Conservation (phyloP, 1,140 invertebrate species). For the Drosophila orena region DNA sequence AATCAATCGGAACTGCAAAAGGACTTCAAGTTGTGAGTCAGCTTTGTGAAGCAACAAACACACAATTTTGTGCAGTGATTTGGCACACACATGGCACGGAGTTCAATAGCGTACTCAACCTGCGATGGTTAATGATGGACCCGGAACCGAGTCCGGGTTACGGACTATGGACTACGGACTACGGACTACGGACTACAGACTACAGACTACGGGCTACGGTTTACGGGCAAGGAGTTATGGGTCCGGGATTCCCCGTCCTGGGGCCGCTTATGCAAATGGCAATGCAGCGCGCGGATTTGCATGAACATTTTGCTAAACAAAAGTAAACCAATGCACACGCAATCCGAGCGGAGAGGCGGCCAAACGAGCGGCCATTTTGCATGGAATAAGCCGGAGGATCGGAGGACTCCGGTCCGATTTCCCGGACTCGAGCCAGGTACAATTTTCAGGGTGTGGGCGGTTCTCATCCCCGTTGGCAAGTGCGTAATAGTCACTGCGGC, state of each 20-base stretch:
- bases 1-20: too few species aligned
- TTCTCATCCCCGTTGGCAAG: slow-evolving; percentile 15
- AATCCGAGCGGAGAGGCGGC: slow-evolving; percentile 34
- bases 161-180: background rate
- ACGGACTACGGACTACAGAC: background rate
- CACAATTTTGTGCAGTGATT: slow-evolving; percentile 1
- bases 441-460: background rate
- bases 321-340: slow-evolving; percentile 53
- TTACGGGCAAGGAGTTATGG: background rate
- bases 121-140: slow-evolving; percentile 52
- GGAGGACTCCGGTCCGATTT: slow-evolving; percentile 1
- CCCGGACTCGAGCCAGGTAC: slow-evolving; percentile 10
- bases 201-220: background rate
- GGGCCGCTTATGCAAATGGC: slow-evolving; percentile 65
- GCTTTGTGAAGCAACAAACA: background rate
- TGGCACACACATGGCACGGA: slow-evolving; percentile 27
- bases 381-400: slow-evolving; percentile 30
- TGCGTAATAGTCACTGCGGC: slow-evolving; percentile 20
- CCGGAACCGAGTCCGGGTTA: slow-evolving; percentile 6
- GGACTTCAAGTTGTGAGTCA: too few species aligned
- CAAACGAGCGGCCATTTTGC: slow-evolving; percentile 36
- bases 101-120: slow-evolving; percentile 50
- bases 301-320: slow-evolving; percentile 62
- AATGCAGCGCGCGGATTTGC: slow-evolving; percentile 52
- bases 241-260: slow-evolving; percentile 18